Conservation (phyloP, 2,113 vertebrate genomes). For the Eclectus roratus region DNA sequence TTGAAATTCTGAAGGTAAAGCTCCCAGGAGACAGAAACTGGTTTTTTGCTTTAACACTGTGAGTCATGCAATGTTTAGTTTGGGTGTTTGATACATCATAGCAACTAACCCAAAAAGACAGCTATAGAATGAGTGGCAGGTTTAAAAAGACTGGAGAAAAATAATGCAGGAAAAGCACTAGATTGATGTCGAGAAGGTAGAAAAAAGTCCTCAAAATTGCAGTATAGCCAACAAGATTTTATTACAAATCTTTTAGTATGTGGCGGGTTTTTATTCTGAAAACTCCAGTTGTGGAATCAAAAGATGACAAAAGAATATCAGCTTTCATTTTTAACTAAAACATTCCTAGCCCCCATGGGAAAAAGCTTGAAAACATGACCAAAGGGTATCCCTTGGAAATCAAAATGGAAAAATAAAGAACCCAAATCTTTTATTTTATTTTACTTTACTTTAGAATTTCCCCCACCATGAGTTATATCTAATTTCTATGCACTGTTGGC, state of each 20-base stretch:
- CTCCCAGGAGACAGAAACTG: background rate
- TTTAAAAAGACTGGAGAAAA: constrained; percentile 21
- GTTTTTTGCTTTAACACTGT: background rate
- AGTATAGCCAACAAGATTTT: background rate
- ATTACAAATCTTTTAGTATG: background rate
- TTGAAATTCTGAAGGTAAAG: background rate
- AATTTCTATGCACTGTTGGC: background rate
- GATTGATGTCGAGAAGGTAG: background rate
- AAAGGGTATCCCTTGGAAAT: background rate
- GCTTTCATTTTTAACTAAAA: constrained; percentile 30
- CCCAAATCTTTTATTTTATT: background rate
- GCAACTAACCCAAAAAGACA: constrained; percentile 23
- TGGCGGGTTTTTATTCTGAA: background rate
- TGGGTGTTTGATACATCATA: constrained; percentile 4
- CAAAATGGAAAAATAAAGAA: constrained; percentile 4
- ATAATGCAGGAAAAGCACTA: background rate
- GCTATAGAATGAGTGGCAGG: constrained; percentile 4
- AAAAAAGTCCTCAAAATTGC: background rate
- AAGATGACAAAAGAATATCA: background rate
- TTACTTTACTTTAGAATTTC: background rate
- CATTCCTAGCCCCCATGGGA: background rate
- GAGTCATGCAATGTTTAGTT: constrained; percentile 33
- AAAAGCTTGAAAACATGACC: constrained; percentile 2
- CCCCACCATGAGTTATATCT: background rate
- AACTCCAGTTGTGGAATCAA: background rate